phyloP scores from a whole-genome alignment of 1,140 invertebrate species.

The Mizuhopecten yessoensis region DNA sequence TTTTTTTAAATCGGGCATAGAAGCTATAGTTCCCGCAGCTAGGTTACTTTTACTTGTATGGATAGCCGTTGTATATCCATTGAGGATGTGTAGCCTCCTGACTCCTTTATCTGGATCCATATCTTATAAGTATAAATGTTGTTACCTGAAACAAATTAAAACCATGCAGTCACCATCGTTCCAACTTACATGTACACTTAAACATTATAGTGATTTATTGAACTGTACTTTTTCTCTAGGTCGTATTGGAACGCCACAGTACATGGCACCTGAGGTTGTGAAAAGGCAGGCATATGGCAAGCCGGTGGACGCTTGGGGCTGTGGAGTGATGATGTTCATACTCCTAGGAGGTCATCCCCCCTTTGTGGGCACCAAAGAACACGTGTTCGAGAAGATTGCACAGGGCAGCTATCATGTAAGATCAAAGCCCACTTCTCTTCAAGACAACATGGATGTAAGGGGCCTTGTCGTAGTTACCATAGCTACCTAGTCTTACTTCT shows the following conservation, averaged over 20 bases:
- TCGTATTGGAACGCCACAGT: constrained; percentile 96
- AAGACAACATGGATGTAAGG: not conserved
- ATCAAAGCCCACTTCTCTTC: constrained; percentile 17
- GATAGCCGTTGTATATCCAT: no score
- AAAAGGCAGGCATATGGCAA: constrained; percentile 96
- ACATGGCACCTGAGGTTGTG: constrained; percentile 98
- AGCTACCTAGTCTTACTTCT: not conserved
- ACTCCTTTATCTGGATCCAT: no score
- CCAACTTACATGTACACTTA: no score
- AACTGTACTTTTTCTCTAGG: constrained; percentile 85
- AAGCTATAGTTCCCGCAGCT: no score
- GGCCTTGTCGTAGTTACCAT: not conserved
- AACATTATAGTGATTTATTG: no score
- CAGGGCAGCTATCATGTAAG: constrained; percentile 88
- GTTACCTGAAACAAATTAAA: no score
- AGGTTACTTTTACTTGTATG: no score
- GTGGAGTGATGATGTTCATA: constrained; percentile 96
- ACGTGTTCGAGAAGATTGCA: constrained; percentile 95
- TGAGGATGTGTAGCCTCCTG: no score
- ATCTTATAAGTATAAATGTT: no score
- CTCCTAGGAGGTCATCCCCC: constrained; percentile 96
- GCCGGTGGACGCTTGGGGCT: constrained; percentile 97
- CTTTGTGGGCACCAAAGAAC: constrained; percentile 95
- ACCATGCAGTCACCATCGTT: no score
- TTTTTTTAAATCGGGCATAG: no score